These are phyloP conservation scores for Heterodera filipjevi DNA, from an alignment of 2,888 invertebrate species.

Conservation along the genomic window DNA sequence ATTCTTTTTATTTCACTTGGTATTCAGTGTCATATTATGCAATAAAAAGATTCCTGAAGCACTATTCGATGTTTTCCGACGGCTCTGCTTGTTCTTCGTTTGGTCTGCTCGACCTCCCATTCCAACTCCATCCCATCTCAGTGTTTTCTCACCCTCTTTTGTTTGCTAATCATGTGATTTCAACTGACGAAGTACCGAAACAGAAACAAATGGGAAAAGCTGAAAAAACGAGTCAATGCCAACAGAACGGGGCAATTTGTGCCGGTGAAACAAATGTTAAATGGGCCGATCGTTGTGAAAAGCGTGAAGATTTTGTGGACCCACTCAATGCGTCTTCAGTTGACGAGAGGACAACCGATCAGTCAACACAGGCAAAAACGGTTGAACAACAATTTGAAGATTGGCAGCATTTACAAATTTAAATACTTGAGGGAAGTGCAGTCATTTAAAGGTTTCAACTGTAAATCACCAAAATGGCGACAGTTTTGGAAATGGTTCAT, in stretches of 20 bases:
- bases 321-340: background rate
- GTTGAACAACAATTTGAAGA: background rate
- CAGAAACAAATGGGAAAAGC: background rate
- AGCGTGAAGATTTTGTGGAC: background rate
- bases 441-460: background rate
- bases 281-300: background rate
- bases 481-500: background rate
- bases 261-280: background rate
- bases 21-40: no score
- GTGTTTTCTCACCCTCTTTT: conserved; percentile 6
- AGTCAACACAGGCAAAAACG: background rate
- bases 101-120: background rate
- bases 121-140: background rate
- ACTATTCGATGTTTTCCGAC: background rate
- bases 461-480: background rate
- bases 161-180: background rate
- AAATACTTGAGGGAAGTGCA: no score
- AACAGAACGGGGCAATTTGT: background rate
- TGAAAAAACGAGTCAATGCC: background rate
- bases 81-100: background rate
- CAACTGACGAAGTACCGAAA: background rate
- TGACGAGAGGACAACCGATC: background rate
- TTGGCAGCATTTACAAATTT: no score
- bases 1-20: no score
- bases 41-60: background rate